phyloP scores from a whole-genome alignment of 2,113 vertebrate genomes.

The Xiphophorus couchianus region DNA sequence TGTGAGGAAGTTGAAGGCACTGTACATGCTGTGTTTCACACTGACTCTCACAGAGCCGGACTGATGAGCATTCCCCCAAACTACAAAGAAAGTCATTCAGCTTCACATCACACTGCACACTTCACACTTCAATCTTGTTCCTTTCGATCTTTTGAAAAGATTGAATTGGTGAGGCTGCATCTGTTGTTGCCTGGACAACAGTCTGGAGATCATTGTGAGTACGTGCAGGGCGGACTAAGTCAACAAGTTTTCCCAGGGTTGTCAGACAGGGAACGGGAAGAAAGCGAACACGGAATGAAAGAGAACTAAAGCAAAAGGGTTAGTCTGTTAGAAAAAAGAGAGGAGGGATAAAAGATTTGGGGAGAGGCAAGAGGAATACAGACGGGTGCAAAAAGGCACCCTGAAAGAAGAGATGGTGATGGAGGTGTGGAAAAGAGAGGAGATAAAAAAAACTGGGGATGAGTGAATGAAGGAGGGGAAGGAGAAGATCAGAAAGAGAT shows the following conservation, averaged over 20 bases:
- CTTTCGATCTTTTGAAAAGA: conserved; percentile 61
- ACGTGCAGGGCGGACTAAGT: conserved; percentile 59
- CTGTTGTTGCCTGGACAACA: conserved; percentile 73
- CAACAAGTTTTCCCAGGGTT: conserved; percentile 81
- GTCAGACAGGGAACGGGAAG: conserved; percentile 60
- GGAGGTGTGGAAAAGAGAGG: conserved; percentile 24
- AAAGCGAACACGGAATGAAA: conserved; percentile 46
- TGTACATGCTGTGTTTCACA: conserved; percentile 28
- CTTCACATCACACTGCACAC: conserved; percentile 36
- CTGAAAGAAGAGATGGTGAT: conserved; percentile 42
- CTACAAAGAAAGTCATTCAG: conserved; percentile 69
- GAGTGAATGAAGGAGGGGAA: conserved; percentile 10
- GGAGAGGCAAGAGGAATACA: conserved; percentile 34
- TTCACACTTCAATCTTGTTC: conserved; percentile 41
- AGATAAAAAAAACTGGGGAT: conserved; percentile 53
- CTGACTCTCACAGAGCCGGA: conserved; percentile 2
- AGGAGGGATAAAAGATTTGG: conserved; percentile 29
- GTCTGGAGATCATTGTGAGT: conserved; percentile 71
- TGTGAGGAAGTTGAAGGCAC: too few relatives aligned
- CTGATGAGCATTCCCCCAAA: conserved; percentile 57
- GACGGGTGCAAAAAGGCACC: conserved; percentile 33
- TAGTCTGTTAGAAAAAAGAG: conserved; percentile 29
- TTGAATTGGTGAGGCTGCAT: conserved; percentile 66
- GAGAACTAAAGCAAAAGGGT: conserved; percentile 67
- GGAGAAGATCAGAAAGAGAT: conserved; percentile 31